Conservation (phyloP, 2,888 invertebrate genomes). For the Iselma pallidipennis region DNA sequence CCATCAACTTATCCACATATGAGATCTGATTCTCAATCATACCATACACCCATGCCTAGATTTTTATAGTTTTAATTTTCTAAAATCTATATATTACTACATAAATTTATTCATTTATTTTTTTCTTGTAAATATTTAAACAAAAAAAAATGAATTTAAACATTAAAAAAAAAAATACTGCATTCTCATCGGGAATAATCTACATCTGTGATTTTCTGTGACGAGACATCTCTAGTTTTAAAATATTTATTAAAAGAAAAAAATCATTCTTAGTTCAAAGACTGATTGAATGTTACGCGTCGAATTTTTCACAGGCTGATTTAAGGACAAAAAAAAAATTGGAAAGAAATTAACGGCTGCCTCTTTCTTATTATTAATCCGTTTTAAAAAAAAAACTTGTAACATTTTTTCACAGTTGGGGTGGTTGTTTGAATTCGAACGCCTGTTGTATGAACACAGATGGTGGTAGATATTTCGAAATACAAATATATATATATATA, state of each 20-base stretch:
- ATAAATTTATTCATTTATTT: constrained; percentile 23
- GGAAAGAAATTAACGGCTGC: not conserved
- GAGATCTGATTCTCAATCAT: constrained; percentile 43
- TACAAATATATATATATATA: not conserved
- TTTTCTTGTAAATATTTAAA: constrained; percentile 12
- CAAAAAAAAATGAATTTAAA: not conserved
- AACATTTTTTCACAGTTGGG: not conserved
- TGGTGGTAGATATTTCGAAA: not conserved
- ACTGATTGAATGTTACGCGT: constrained; percentile 14
- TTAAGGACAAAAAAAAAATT: not conserved
- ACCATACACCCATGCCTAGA: constrained; percentile 43
- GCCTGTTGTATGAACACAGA: not conserved
- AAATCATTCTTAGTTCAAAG: constrained; percentile 17
- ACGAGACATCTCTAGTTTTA: constrained; percentile 41
- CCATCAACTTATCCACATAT: constrained; percentile 48
- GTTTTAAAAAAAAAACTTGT: not conserved
- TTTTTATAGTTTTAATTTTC: constrained; percentile 45
- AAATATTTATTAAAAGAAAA: constrained; percentile 36
- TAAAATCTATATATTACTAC: constrained; percentile 36
- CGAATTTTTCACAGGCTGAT: not conserved
- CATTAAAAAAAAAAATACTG: constrained; percentile 11
- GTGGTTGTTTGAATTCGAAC: not conserved
- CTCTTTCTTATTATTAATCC: not conserved
- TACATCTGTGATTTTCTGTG: constrained; percentile 48
- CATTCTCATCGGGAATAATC: constrained; percentile 38